phyloP scores from a whole-genome alignment of 2,888 invertebrate species.

The Papilio elwesi region DNA sequence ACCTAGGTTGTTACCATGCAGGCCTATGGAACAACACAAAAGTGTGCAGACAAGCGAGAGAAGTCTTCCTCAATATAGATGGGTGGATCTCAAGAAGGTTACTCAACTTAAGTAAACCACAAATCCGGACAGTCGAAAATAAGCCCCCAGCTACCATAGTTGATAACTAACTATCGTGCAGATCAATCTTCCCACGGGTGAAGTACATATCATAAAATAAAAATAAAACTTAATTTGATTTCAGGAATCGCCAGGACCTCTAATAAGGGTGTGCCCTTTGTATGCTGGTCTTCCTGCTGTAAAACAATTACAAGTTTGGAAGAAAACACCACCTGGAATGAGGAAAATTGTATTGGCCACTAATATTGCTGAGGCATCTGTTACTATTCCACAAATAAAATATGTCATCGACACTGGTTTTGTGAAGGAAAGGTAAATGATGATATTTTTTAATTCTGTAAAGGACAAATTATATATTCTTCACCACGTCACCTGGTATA shows the following conservation, averaged over 20 bases:
- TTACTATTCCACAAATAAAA: slow-evolving; percentile 96
- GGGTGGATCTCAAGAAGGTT: no score
- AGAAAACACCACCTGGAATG: slow-evolving; percentile 87
- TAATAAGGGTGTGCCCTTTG: slow-evolving; percentile 91
- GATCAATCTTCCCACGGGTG: no score
- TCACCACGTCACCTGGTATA: background rate
- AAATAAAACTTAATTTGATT: slow-evolving; percentile 49
- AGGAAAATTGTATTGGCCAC: slow-evolving; percentile 97
- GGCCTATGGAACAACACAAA: no score
- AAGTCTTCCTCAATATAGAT: no score
- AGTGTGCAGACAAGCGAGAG: no score
- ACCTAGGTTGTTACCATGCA: no score
- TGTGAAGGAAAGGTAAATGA: slow-evolving; percentile 91
- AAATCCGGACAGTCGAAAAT: no score
- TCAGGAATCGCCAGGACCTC: slow-evolving; percentile 85
- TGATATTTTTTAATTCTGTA: background rate
- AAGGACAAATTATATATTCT: background rate
- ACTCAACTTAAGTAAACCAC: no score
- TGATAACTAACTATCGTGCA: no score
- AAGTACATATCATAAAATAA: slow-evolving; percentile 26
- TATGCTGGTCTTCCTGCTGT: slow-evolving; percentile 95
- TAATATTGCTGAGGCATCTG: slow-evolving; percentile 98
- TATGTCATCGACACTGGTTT: slow-evolving; percentile 96
- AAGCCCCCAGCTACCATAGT: no score
- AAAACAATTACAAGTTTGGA: slow-evolving; percentile 95